Evolutionary conservation across 2,888 invertebrate species (phyloP), one percentile per base, ranked within the genome.

Genomic region (Eristalinus aeneus): DNA sequence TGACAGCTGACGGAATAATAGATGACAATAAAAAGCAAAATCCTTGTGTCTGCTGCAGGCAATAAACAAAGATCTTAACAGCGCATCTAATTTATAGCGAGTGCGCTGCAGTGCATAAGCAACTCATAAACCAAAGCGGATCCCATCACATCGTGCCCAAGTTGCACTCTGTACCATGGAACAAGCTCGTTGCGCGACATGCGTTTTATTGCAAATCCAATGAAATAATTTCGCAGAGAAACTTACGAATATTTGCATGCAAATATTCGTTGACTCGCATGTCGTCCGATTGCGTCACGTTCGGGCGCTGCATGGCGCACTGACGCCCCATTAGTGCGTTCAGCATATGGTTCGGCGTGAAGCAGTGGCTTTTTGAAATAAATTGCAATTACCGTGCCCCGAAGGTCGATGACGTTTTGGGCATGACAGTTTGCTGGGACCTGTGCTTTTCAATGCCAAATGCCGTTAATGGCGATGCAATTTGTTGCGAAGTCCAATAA

Each of bases 281-380:
- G 46, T 16, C 36, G 56, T 74, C 56, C 27, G 64, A 74, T 74
- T 74, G 56, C 64, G 73, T 74, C 73, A 74, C 73, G 73, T 64
- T 56, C 73, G 53, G 54, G 32, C 53, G 34, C 34, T 65, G 56
- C 64, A 65, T 56, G 16, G 46, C 46, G 6, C 9, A 46, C 16
- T 6, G 9, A 16, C n/a, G 46, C 16, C 46, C 39, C 46, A 46
- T 46, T 46, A 46, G n/a, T n/a, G 46, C 8, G 16, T 16, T 46
- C 46, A 46, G 46, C 46, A 46, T 46, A 46, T 46, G 46, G 46
- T 16, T 8, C 16, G 46, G 8, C 16, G 46, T 8, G 46, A 16
- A 46, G 16, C n/a, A 46, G 46, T 46, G 2, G 27, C 27, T 27
- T 46, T 46, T 46, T 16, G 16, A 46, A 46, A 16, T 8, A 16